phyloP scores from a whole-genome alignment of 2,888 invertebrate genomes.

The Epiblema foenella region DNA sequence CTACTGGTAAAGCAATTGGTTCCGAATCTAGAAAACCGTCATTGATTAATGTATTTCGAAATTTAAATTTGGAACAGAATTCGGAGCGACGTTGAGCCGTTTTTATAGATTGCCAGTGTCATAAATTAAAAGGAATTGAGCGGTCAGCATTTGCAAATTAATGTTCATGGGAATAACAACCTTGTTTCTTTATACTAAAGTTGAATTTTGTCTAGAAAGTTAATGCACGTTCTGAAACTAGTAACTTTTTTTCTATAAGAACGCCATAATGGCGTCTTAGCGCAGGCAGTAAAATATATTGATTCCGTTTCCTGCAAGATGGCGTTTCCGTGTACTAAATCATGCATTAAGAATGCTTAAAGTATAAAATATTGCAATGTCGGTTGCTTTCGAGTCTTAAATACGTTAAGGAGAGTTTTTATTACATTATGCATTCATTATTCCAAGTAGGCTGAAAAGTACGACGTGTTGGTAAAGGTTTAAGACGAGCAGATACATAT shows the following conservation, averaged over 20 bases:
- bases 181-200: not conserved
- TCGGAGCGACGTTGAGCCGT: conserved; percentile 10
- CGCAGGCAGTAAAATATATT: conserved; percentile 39
- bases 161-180: not conserved
- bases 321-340: conserved; percentile 35
- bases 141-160: conserved; percentile 17
- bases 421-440: not conserved
- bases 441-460: not conserved
- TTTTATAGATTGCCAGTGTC: conserved; percentile 30
- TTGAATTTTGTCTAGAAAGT: not conserved
- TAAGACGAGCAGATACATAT: too few species aligned
- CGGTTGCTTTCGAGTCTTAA: not conserved
- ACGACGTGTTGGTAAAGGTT: not conserved
- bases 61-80: conserved; percentile 34
- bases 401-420: not conserved
- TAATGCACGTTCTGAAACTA: conserved; percentile 15
- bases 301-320: conserved; percentile 42
- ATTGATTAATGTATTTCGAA: conserved; percentile 23
- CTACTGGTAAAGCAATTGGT: conserved; percentile 22
- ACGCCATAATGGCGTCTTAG: conserved; percentile 29
- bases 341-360: conserved; percentile 29
- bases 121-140: conserved; percentile 27
- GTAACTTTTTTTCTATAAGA: conserved; percentile 30
- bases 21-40: conserved; percentile 23
- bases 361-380: conserved; percentile 29